Evolutionary conservation across 2,797 vertebrate genomes (phyloP).

Genomic region (Oceanodroma leucorhoa): DNA sequence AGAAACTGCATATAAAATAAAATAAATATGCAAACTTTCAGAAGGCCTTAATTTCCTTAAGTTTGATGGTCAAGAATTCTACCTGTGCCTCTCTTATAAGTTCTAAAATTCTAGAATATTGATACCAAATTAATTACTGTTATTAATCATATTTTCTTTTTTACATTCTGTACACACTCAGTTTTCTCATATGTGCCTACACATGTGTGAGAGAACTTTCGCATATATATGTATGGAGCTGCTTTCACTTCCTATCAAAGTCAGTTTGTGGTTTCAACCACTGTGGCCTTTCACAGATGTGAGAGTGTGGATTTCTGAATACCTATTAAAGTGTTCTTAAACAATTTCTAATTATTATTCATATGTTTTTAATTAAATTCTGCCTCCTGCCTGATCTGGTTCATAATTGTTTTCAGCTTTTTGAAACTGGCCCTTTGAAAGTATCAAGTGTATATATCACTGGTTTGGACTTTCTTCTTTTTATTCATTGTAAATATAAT

Average conservation of each 20-base stretch:
- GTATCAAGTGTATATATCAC: neutral
- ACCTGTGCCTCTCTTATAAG: neutral
- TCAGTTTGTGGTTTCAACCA: neutral
- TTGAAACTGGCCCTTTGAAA: slow-evolving; percentile 14
- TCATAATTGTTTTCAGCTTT: slow-evolving; percentile 14
- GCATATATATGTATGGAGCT: neutral
- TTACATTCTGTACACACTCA: neutral
- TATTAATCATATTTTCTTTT: neutral
- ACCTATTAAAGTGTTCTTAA: neutral
- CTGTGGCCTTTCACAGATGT: neutral
- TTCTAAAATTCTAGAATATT: neutral
- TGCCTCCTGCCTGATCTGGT: neutral
- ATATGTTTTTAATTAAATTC: slow-evolving; percentile 9
- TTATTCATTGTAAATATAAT: neutral
- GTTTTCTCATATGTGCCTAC: neutral
- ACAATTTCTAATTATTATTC: neutral
- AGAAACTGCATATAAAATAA: neutral
- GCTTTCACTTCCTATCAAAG: neutral
- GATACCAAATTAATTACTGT: neutral
- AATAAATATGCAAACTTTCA: neutral
- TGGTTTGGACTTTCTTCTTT: neutral
- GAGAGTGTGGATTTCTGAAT: neutral
- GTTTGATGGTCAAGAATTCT: neutral
- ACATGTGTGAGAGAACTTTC: neutral
- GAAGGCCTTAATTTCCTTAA: neutral